phyloP scores from a whole-genome alignment of 2,113 vertebrate species.

The Upupa epops region DNA sequence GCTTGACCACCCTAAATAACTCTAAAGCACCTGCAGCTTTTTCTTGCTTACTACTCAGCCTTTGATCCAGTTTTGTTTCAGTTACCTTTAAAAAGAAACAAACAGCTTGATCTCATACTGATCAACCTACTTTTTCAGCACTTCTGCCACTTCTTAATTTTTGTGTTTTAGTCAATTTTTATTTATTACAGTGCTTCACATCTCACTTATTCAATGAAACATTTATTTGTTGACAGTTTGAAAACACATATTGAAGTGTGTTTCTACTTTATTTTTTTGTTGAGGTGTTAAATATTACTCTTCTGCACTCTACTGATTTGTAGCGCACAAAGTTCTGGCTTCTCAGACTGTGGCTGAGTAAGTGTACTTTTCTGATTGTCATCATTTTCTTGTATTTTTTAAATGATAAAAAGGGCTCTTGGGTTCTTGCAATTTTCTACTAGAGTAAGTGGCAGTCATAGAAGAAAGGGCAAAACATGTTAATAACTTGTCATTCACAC shows the following conservation, averaged over 20 bases:
- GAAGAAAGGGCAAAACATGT: background rate
- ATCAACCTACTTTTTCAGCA: background rate
- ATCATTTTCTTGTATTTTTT: background rate
- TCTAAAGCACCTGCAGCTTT: conserved; percentile 30
- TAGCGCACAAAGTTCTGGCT: background rate
- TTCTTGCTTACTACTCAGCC: background rate
- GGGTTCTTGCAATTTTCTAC: background rate
- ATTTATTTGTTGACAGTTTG: background rate
- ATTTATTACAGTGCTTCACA: background rate
- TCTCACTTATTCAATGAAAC: background rate
- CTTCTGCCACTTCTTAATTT: background rate
- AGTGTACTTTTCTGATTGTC: background rate
- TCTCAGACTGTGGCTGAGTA: background rate
- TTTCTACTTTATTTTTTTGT: background rate
- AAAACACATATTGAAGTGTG: background rate
- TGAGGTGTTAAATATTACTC: rapidly evolving
- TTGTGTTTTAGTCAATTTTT: background rate
- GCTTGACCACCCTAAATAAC: conserved; percentile 35
- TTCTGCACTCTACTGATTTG: background rate
- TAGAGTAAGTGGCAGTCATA: background rate
- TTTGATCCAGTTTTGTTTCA: background rate
- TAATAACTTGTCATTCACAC: background rate
- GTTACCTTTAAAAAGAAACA: background rate
- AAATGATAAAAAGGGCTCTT: background rate
- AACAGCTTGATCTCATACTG: background rate